Conservation (phyloP, 2,888 invertebrate genomes). For the Heliconius ismenius region DNA sequence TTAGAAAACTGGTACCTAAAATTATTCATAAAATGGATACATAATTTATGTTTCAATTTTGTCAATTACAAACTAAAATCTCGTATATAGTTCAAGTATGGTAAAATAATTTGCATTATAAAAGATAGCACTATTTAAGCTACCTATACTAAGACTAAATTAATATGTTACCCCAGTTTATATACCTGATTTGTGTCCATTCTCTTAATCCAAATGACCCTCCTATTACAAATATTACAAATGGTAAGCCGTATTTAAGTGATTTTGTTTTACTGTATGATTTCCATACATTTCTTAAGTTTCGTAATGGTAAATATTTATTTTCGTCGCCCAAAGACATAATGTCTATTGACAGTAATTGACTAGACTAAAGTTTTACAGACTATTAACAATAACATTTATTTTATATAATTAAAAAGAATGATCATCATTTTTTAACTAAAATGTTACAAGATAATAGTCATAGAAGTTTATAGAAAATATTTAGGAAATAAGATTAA, state of each 20-base stretch:
- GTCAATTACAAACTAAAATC: neutral
- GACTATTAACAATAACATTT: neutral
- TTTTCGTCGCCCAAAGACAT: constrained; percentile 7
- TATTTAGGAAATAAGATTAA: too few relatives aligned
- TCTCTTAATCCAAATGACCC: constrained; percentile 89
- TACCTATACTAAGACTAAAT: neutral
- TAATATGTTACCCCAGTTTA: neutral
- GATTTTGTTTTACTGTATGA: constrained; percentile 76
- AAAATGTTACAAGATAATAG: neutral
- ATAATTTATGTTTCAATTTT: neutral
- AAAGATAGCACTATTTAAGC: neutral
- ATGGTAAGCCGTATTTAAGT: constrained; percentile 87
- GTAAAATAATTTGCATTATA: neutral
- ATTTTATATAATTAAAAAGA: neutral
- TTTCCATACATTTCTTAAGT: constrained; percentile 36
- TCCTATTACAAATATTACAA: constrained; percentile 86
- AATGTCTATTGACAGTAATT: neutral
- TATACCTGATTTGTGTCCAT: constrained; percentile 87
- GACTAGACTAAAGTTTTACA: neutral
- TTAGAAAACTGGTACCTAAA: constrained; percentile 83
- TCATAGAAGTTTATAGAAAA: too few relatives aligned
- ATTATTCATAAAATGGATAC: constrained; percentile 28
- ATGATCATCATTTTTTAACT: neutral
- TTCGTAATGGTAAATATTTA: constrained; percentile 29
- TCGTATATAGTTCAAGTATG: neutral